Base-by-base conservation (phyloP, 2,888 invertebrate genomes). In the Lochmaea capreae region DNA sequence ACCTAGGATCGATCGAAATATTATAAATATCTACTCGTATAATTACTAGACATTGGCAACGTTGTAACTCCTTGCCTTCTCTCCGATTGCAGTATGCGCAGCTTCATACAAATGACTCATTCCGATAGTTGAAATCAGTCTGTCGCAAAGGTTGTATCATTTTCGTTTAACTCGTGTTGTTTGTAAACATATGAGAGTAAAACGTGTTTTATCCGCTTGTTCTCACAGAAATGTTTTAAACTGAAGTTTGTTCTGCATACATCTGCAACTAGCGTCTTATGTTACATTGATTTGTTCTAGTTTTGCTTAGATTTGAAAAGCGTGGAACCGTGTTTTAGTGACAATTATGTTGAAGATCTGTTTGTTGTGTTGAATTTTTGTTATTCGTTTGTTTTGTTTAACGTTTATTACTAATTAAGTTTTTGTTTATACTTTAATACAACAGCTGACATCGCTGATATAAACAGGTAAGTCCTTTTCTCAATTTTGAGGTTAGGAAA, bases 131-230 rank as follows among this genome's bases (percentile, higher is more conserved):
- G 68, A 49, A 73, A 33, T 65, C 67, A 67, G 71, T 65, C 68
- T 73, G 75, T 57, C 66, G 65, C 68, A 33, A 9, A 65, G 71
- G 65, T 65, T 74, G 75, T 63, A 66, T 71, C 74, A 65, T 52
- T 72, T 52, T 74, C 43, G 63, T 68, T 72, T 54, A 14, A 39
- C 57, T 69, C 74, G 72, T 59, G 26, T 65, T 75, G 71, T 77
- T 78, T 75, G 74, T 76, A 78, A 78, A 78, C 78, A 75, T 71
- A 75, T 76, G 74, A 76, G 73, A 71, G 65, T 58, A 76, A 73
- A 78, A 77, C 76, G 77, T 75, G 75, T 74, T 73, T 76, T 73
- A 57, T 18, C 66, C 43, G 59, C 46, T 58, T 68, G 42, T 75
- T 61, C 57, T 22, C 46, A 52, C 69, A 43, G 59, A 65, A 57